Conservation (phyloP, 1,140 invertebrate genomes). For the Lanistes nyassanus region DNA sequence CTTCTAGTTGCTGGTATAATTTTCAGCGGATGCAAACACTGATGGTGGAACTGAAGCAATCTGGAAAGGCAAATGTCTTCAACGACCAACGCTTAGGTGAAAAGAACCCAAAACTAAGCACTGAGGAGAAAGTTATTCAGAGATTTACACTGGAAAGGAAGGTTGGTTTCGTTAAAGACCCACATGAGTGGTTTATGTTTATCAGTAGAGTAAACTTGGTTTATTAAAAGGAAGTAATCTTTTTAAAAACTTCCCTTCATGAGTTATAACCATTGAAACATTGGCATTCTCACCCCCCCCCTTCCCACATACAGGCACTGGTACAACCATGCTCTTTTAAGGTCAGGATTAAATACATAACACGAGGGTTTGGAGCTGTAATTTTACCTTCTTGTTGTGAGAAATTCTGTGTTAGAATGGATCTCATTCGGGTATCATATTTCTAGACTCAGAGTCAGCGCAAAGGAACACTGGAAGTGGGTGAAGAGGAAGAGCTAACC, state of each 20-base stretch:
- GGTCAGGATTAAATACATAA: background rate
- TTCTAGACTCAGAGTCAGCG: background rate
- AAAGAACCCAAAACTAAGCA: conserved; percentile 74
- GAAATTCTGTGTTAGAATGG: background rate
- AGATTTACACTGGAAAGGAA: conserved; percentile 83
- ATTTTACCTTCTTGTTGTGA: background rate
- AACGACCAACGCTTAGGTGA: conserved; percentile 89
- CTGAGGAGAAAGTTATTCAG: conserved; percentile 86
- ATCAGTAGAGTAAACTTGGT: too few relatives aligned
- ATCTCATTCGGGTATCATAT: background rate
- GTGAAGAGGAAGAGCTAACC: conserved; percentile 76
- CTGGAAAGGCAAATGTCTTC: conserved; percentile 84
- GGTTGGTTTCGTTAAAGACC: conserved; percentile 48
- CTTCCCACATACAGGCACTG: too few relatives aligned
- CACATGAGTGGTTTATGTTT: background rate
- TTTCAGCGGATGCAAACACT: conserved; percentile 82
- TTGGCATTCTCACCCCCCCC: too few relatives aligned
- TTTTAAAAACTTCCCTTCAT: too few relatives aligned
- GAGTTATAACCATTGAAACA: too few relatives aligned
- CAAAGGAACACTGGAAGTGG: conserved; percentile 52
- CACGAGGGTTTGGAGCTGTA: background rate
- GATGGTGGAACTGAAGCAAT: conserved; percentile 83
- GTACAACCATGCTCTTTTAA: too few relatives aligned
- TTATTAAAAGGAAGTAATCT: too few relatives aligned
- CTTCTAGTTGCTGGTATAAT: too few relatives aligned